phyloP scores from a whole-genome alignment of 2,113 vertebrate genomes.

The Monopterus albus region DNA sequence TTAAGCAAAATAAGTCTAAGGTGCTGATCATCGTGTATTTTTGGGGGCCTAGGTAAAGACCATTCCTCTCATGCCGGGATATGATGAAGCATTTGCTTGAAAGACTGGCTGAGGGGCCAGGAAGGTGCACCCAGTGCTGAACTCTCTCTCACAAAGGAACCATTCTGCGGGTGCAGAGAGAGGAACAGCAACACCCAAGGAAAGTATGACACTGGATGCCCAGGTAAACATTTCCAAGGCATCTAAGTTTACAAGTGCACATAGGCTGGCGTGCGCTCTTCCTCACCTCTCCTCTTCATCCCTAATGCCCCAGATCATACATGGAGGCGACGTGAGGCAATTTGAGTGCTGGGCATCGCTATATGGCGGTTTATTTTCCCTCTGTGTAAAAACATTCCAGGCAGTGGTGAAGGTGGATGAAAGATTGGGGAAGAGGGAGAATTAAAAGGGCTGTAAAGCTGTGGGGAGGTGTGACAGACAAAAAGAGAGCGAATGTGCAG shows the following conservation, averaged over 20 bases:
- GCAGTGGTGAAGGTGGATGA: slow-evolving; percentile 56
- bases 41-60: slow-evolving; percentile 35
- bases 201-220: slow-evolving; percentile 71
- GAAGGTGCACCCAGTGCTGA: slow-evolving; percentile 38
- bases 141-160: slow-evolving; percentile 69
- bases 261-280: slow-evolving; percentile 37
- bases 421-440: slow-evolving; percentile 38
- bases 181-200: slow-evolving; percentile 72
- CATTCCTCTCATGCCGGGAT: slow-evolving; percentile 28
- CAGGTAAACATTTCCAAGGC: slow-evolving; percentile 74
- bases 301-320: slow-evolving; percentile 30
- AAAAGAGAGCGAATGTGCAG: slow-evolving; percentile 52
- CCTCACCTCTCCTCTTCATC: slow-evolving; percentile 38
- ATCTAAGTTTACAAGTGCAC: slow-evolving; percentile 50
- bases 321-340: slow-evolving; percentile 42
- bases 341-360: slow-evolving; percentile 45
- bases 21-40: slow-evolving; percentile 20
- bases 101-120: slow-evolving; percentile 40
- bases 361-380: slow-evolving; percentile 69
- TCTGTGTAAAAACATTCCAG: slow-evolving; percentile 75
- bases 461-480: slow-evolving; percentile 28
- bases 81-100: slow-evolving; percentile 58
- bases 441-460: slow-evolving; percentile 44
- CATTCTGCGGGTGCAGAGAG: slow-evolving; percentile 66
- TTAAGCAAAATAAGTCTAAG: slow-evolving; percentile 30